phyloP scores from a whole-genome alignment of 2,797 vertebrate genomes.

The Heteromormyrus szaboi region DNA sequence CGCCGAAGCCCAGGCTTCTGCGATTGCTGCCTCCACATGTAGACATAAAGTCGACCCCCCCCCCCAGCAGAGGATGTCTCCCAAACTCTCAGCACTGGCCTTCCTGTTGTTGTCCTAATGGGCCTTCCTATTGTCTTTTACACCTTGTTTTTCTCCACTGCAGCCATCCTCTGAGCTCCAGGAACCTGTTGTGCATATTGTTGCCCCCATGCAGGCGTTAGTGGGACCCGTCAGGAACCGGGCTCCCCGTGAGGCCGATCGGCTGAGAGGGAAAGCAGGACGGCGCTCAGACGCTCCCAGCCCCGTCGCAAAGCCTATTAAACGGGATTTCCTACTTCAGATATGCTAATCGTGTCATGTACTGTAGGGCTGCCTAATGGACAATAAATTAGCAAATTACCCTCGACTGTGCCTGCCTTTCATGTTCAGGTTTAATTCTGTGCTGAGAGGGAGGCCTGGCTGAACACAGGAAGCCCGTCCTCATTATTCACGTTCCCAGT shows the following conservation, averaged over 20 bases:
- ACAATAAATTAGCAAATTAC: neutral
- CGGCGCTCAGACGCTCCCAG: neutral
- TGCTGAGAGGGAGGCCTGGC: neutral
- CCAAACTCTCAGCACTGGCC: neutral
- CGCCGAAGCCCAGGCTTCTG: neutral
- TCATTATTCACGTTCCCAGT: constrained; percentile 27
- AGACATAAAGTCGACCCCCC: neutral
- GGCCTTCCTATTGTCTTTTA: neutral
- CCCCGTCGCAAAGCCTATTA: neutral
- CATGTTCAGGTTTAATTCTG: neutral
- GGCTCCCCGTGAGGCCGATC: neutral
- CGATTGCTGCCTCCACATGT: neutral
- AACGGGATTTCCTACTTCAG: neutral
- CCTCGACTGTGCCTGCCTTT: neutral
- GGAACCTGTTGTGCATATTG: neutral
- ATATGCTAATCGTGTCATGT: neutral
- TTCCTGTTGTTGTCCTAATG: neutral
- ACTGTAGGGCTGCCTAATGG: neutral
- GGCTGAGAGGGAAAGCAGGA: neutral
- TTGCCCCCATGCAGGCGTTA: neutral
- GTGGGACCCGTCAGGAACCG: neutral
- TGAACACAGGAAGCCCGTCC: constrained; percentile 13
- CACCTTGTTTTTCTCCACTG: neutral
- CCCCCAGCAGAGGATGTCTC: neutral
- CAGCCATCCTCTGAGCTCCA: neutral